Conservation (phyloP, 2,113 vertebrate species). For the Neogobius melanostomus region DNA sequence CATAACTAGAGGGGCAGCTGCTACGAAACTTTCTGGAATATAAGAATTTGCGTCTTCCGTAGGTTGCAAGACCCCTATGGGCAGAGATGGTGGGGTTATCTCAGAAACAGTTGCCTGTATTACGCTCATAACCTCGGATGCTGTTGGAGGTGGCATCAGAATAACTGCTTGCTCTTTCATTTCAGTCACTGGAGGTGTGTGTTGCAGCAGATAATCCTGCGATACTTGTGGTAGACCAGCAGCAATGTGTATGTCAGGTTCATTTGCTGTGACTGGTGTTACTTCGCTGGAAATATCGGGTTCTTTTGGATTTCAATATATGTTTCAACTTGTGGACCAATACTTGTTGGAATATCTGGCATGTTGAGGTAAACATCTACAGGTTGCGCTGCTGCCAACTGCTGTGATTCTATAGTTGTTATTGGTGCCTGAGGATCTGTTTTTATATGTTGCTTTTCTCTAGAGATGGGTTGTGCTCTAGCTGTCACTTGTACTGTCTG, state of each 20-base stretch:
- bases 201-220: constrained; percentile 13
- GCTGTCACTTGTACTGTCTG: constrained; percentile 27
- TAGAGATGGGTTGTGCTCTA: constrained; percentile 16
- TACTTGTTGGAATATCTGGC: constrained; percentile 6
- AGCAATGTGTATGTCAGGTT: constrained; percentile 5
- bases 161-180: constrained; percentile 23
- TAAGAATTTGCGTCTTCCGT: constrained; percentile 17
- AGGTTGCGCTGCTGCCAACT: constrained; percentile 29
- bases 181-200: constrained; percentile 23
- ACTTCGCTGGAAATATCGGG: neutral
- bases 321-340: constrained; percentile 11
- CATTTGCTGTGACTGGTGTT: constrained; percentile 16
- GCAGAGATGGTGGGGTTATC: constrained; percentile 16
- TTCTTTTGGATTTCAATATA: constrained; percentile 39
- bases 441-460: constrained; percentile 22
- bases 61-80: constrained; percentile 28
- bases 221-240: constrained; percentile 28
- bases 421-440: constrained; percentile 19
- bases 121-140: constrained; percentile 21
- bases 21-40: constrained; percentile 25
- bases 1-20: constrained; percentile 27
- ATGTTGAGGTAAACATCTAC: constrained; percentile 20
- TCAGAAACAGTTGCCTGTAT: constrained; percentile 23
- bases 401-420: constrained; percentile 33
- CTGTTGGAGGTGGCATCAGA: constrained; percentile 31